These are phyloP conservation scores for Cyprinodon tularosa DNA, from an alignment of 2,113 vertebrate genomes.

Conservation along the genomic window DNA sequence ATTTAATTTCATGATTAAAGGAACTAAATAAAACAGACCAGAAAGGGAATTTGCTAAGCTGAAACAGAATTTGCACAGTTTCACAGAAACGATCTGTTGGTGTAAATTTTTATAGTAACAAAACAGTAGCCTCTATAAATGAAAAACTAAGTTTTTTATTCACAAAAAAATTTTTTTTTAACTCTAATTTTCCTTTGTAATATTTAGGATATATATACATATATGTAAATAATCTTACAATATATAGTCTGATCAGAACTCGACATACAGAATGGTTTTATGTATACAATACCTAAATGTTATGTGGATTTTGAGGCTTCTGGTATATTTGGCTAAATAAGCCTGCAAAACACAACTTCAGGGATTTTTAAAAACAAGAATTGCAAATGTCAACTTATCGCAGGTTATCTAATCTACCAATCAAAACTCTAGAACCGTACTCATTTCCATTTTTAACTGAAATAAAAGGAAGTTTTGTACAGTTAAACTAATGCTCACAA, in stretches of 20 bases:
- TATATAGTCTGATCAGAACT: no score
- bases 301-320: no score
- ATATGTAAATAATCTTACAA: background rate
- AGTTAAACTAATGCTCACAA: background rate
- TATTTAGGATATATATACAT: background rate
- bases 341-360: background rate
- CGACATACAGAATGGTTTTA: background rate
- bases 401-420: background rate
- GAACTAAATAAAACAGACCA: slow-evolving; percentile 9
- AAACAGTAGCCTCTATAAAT: slow-evolving; percentile 11
- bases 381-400: background rate
- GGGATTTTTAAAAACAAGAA: background rate
- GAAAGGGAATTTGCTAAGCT: slow-evolving; percentile 10
- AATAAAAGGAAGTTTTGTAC: background rate
- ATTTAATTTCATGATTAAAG: slow-evolving; percentile 31
- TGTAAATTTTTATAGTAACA: slow-evolving; percentile 7
- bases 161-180: background rate
- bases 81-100: slow-evolving; percentile 28
- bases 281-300: background rate
- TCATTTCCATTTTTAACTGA: background rate
- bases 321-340: background rate
- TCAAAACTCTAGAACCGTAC: background rate
- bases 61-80: slow-evolving; percentile 39
- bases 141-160: slow-evolving; percentile 21
- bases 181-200: background rate